phyloP scores from a whole-genome alignment of 2,113 vertebrate genomes.

The Pelodiscus sinensis region DNA sequence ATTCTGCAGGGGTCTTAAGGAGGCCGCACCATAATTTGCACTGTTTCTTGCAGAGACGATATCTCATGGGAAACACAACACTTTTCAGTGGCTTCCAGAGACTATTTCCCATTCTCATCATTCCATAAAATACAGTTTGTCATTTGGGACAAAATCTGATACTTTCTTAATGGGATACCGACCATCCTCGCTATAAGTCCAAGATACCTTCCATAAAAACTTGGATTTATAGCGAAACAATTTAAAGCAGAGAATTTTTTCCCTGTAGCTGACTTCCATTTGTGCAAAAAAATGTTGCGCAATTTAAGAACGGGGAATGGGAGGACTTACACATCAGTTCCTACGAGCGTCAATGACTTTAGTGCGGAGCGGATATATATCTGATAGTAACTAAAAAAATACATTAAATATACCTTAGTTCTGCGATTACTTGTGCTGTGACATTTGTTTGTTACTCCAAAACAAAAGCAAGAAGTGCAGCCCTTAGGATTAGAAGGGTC shows the following conservation, averaged over 20 bases:
- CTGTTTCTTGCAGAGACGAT: not conserved
- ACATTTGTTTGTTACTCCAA: slow-evolving; percentile 85
- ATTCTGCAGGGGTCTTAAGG: not conserved
- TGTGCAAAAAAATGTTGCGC: too few species aligned
- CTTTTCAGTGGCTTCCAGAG: not conserved
- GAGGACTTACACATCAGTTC: too few species aligned
- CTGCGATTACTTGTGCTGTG: slow-evolving; percentile 83
- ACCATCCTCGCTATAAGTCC: too few species aligned
- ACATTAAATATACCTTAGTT: slow-evolving; percentile 82
- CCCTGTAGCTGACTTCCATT: too few species aligned
- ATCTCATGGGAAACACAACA: not conserved
- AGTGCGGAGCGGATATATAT: not conserved
- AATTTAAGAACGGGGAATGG: too few species aligned
- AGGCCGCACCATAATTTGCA: not conserved
- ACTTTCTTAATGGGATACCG: not conserved
- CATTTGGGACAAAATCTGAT: not conserved
- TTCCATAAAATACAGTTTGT: not conserved
- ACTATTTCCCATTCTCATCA: not conserved
- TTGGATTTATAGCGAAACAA: too few species aligned
- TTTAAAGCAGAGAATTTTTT: too few species aligned
- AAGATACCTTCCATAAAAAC: too few species aligned
- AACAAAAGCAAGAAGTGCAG: slow-evolving; percentile 94
- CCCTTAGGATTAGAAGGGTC: slow-evolving; percentile 86
- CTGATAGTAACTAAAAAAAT: not conserved
- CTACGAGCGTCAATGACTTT: too few species aligned